These are phyloP conservation scores for Peromyscus melanophrys DNA, from an alignment of 2,797 vertebrate genomes.

Conservation along the genomic window DNA sequence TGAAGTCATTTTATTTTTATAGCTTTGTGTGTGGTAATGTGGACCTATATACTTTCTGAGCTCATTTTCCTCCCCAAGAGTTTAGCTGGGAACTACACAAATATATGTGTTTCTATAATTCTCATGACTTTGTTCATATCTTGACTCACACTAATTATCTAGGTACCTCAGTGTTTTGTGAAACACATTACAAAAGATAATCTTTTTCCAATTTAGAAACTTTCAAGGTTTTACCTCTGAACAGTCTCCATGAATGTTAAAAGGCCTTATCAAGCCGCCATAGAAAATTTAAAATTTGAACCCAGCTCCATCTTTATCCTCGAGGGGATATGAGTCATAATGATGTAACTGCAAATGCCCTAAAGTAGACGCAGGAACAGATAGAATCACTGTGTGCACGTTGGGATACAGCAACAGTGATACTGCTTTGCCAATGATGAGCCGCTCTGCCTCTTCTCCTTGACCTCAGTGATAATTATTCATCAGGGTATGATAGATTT, in stretches of 20 bases:
- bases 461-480: constrained; percentile 68
- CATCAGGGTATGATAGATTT: constrained; percentile 60
- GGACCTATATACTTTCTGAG: background rate
- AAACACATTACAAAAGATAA: background rate
- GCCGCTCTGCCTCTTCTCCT: constrained; percentile 27
- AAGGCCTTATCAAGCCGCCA: background rate
- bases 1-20: constrained; percentile 56
- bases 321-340: background rate
- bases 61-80: background rate
- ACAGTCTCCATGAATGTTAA: background rate
- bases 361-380: background rate
- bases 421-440: background rate
- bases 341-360: constrained; percentile 18
- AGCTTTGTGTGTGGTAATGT: background rate
- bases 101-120: background rate
- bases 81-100: background rate
- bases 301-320: background rate
- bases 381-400: background rate
- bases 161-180: background rate
- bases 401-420: background rate
- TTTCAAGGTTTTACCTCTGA: background rate
- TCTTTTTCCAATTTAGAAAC: constrained; percentile 20
- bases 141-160: constrained; percentile 23
- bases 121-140: background rate
- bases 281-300: constrained; percentile 45